Percentiles rank a stretch among this genome's conserved stretches.
phyloP scores from a whole-genome alignment of 2,113 vertebrate genomes.

The Tetrao urogallus region DNA sequence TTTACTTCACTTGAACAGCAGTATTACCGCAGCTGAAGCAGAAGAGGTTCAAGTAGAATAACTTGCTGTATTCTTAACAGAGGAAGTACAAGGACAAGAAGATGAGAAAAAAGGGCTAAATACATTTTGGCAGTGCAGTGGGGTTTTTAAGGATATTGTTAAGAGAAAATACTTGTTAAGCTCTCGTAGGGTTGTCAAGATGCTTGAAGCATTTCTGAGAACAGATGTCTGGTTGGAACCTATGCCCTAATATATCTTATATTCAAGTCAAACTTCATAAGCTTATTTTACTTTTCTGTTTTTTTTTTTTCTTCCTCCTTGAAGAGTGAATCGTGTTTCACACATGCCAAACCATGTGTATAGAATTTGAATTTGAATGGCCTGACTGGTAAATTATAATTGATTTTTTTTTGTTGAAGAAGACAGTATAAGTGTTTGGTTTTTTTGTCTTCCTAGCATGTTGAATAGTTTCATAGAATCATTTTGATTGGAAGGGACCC shows the following conservation, averaged over 20 bases:
- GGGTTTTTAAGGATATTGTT: background rate
- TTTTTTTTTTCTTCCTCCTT: background rate
- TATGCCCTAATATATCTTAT: background rate
- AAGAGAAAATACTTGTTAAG: background rate
- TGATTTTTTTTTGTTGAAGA: background rate
- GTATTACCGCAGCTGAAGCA: background rate
- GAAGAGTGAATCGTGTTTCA: background rate
- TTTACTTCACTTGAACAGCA: background rate
- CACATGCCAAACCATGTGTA: fast-evolving
- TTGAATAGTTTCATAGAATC: background rate
- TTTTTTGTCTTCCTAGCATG: background rate
- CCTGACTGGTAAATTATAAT: background rate
- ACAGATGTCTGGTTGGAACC: background rate
- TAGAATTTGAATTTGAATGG: background rate
- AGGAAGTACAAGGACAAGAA: background rate
- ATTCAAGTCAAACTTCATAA: background rate
- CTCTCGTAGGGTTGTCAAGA: background rate
- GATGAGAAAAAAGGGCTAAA: background rate
- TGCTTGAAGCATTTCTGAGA: background rate
- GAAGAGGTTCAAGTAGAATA: background rate
- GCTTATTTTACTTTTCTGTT: no score
- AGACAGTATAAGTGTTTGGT: background rate
- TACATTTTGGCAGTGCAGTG: background rate
- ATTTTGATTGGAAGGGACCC: no score
- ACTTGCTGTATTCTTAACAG: background rate